Evolutionary conservation across 2,888 invertebrate species (phyloP).

Genomic region (Eilema sororculum): DNA sequence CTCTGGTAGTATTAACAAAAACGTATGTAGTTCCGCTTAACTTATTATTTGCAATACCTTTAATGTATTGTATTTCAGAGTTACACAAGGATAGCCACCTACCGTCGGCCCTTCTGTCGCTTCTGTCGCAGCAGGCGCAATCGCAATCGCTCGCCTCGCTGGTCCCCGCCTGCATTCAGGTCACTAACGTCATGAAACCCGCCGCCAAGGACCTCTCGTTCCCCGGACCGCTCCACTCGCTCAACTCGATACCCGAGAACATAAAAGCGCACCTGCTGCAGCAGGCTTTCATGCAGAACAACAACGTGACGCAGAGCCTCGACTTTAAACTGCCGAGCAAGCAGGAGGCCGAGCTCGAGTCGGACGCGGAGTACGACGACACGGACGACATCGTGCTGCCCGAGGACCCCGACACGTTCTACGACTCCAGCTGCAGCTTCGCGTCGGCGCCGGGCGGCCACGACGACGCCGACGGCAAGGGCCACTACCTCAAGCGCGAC

Average conservation of each 20-base stretch:
- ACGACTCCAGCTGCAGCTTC: constrained; percentile 53
- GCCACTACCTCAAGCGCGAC: constrained; percentile 60
- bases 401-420: constrained; percentile 74
- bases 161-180: constrained; percentile 68
- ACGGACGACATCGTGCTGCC: constrained; percentile 85
- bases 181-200: constrained; percentile 60
- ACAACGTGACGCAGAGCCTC: constrained; percentile 65
- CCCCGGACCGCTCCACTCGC: constrained; percentile 45
- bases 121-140: constrained; percentile 74
- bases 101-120: constrained; percentile 81
- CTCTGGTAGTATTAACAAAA: constrained; percentile 86
- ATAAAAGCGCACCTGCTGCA: constrained; percentile 75
- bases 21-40: constrained; percentile 79
- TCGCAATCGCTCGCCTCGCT: constrained; percentile 64
- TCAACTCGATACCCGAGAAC: constrained; percentile 64
- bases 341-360: constrained; percentile 81
- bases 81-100: constrained; percentile 75
- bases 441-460: constrained; percentile 37
- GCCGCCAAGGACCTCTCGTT: constrained; percentile 46
- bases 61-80: constrained; percentile 84
- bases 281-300: constrained; percentile 78
- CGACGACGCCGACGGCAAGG: constrained; percentile 66
- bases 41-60: constrained; percentile 81
- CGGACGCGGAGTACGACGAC: constrained; percentile 83
- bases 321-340: constrained; percentile 64